Base-by-base conservation (phyloP, 2,113 vertebrate genomes). In the Lasiurus borealis region DNA sequence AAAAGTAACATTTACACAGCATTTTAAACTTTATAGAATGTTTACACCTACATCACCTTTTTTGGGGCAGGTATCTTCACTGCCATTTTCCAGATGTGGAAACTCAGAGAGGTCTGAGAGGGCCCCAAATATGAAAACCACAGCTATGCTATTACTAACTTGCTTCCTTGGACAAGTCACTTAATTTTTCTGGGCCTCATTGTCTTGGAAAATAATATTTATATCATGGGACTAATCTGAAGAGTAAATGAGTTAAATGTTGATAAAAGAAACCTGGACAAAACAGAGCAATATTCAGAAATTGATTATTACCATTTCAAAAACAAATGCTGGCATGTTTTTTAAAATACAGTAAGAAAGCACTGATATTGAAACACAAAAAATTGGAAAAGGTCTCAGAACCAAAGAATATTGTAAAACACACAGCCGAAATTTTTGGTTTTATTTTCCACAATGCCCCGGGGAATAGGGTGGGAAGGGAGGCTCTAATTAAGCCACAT, bases 331-430 rank as follows among this genome's bases (percentile, higher is more conserved):
- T 8, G 40, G 29, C 68, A 52, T 83, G 7, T 77, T 54, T 72
- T 75, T 88, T 10, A 29, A 59, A 88, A 94, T 59, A 48, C 10
- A 83, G 13, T 77, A n/a, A 52, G 57, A 54, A 96, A 69, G 40
- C n/a, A 27, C n/a, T 76, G 15, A 23, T 83, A 91, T 48, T 57
- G 78, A 11, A 44, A 78, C 40, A 85, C 6, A 34, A 2, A 73
- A 44, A 48, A 80, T 68, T 6, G 9, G 18, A 13, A 52, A 92
- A 88, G 23, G 66, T 81, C 27, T 64, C 8, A 69, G 71, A 91
- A 87, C 90, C n/a, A 59, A 87, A 31, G 11, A 84, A 68, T 83
- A 64, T 6, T 88, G 29, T 57, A 27, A 95, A 95, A 46, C 18
- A 75, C 2, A 19, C 1, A 94, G n/a, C 14, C 4, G 3, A 73